Evolutionary conservation across 2,113 vertebrate species (phyloP).

Genomic region (Dolichallabes microphthalmus): DNA sequence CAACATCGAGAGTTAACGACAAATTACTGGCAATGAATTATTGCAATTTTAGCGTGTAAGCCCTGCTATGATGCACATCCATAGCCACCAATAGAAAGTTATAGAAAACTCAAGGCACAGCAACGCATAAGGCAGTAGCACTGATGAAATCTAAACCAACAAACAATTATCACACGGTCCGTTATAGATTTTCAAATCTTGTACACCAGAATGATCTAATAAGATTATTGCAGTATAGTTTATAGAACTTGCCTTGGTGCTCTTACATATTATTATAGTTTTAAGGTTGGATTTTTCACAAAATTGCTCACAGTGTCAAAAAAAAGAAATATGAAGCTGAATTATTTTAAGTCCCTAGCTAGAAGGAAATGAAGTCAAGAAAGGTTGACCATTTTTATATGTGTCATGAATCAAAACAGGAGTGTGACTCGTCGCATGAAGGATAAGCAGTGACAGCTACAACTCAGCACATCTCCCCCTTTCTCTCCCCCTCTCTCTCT

Average conservation of each 20-base stretch:
- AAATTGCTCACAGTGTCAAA: background rate
- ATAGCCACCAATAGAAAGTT: background rate
- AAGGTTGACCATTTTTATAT: background rate
- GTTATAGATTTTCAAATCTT: background rate
- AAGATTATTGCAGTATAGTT: background rate
- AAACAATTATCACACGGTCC: background rate
- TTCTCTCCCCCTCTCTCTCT: background rate
- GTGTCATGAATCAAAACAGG: conserved; percentile 14
- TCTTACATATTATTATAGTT: background rate
- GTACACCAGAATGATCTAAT: background rate
- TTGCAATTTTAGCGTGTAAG: too few relatives aligned
- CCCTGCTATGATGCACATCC: too few relatives aligned
- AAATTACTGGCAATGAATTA: background rate
- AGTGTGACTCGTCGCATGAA: conserved; percentile 6
- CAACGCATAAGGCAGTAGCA: background rate
- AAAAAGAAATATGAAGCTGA: background rate
- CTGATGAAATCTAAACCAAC: background rate
- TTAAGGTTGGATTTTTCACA: background rate
- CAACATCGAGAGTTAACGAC: background rate
- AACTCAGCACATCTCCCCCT: background rate
- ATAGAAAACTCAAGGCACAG: background rate
- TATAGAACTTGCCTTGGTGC: background rate
- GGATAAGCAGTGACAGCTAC: conserved; percentile 29
- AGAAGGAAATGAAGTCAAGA: background rate
- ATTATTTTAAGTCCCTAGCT: background rate